phyloP scores from a whole-genome alignment of 2,888 invertebrate genomes.

The Nomada flava region DNA sequence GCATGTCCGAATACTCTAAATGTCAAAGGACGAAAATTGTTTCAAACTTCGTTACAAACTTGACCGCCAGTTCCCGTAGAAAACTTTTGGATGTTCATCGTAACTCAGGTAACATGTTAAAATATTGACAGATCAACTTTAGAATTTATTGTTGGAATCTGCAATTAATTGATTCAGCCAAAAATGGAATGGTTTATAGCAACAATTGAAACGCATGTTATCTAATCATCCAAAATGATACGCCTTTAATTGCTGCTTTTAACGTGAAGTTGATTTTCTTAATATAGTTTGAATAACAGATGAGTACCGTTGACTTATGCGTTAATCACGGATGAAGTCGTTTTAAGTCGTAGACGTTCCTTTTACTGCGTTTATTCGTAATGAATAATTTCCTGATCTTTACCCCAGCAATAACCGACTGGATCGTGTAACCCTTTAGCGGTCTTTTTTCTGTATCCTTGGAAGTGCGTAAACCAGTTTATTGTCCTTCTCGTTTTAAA shows the following conservation, averaged over 20 bases:
- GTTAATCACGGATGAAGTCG: no score
- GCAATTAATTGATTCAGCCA: neutral
- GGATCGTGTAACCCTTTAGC: neutral
- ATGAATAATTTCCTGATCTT: no score
- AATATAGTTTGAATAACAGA: no score
- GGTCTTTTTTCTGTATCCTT: neutral
- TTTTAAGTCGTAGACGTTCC: no score
- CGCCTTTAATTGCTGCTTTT: no score
- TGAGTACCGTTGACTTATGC: no score
- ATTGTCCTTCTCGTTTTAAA: constrained; percentile 45
- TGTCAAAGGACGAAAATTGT: constrained; percentile 44
- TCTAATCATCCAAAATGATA: no score
- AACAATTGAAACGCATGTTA: no score
- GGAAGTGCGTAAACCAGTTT: constrained; percentile 36
- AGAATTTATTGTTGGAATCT: neutral
- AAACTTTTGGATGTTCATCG: constrained; percentile 10
- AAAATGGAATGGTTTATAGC: neutral
- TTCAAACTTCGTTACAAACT: constrained; percentile 38
- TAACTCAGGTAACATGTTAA: neutral
- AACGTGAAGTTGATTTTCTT: no score
- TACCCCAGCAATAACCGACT: neutral
- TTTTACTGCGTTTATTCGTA: no score
- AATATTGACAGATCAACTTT: neutral
- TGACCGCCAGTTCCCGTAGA: constrained; percentile 11
- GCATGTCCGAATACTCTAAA: constrained; percentile 19